Evolutionary conservation across 1,140 invertebrate species (phyloP), one percentile per base, ranked within the genome.

Genomic region (Tyrophagus putrescentiae): DNA sequence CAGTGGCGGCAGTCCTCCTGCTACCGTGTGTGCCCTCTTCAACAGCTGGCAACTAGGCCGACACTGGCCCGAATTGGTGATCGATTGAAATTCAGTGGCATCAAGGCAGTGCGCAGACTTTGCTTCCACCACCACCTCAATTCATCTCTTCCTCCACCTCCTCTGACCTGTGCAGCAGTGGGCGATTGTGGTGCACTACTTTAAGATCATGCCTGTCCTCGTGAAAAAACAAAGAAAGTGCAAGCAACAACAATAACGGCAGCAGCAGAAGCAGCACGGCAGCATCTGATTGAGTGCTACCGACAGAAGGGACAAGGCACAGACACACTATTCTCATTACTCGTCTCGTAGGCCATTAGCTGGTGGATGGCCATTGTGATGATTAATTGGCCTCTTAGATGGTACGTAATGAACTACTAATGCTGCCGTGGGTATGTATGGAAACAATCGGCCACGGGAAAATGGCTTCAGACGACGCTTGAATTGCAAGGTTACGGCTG

Each of bases 301-400:
- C 18, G 7, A 29, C 21, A 6, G 7, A 48, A 21, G 13, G 36
- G 36, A 39, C 13, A 39, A 39, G 36, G 21, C 36, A 39, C 13
- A 39, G 13, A 39, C 36, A 21, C 36, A 39, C 36, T 29, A 48
- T 48, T 48, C 7, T 18, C 45, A 6, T 48, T 18, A 7, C 45
- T 48, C 7, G 45, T 48, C 45, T 48, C 7, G 45, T 48, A 48
- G 45, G 45, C 45, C 45, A 48, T 48, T 48, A 48, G 18, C 45
- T 48, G 23, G 21, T 48, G 18, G 45, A 48, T 18, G 45, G 45
- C 45, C 45, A 48, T 48, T 48, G 45, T 48, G 45, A 48, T 48
- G 45, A 48, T 48, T 48, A 48, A 48, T 48, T 48, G 45, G 45
- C 18, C 45, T 48, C 45, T 48, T 48, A 48, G 45, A 48, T 21